Base-by-base conservation (phyloP, 2,797 vertebrate genomes). In the Notolabrus celidotus region DNA sequence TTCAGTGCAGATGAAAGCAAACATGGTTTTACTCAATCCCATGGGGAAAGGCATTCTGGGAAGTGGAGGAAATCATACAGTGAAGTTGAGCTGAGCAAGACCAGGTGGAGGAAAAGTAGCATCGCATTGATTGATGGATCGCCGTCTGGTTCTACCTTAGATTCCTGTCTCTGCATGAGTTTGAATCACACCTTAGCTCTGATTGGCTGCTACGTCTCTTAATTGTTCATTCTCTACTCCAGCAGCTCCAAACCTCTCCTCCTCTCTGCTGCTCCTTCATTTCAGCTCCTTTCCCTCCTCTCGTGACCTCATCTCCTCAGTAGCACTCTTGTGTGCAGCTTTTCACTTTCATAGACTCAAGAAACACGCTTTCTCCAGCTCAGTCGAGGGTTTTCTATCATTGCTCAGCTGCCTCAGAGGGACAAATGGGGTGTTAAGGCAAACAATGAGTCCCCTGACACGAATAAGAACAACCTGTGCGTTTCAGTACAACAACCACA, bases 361-460 rank as follows among this genome's bases (percentile, higher is more conserved):
- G 64, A 69, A 82, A 79, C 20, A 7, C 1, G 8, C 50, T 60
- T 36, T 42, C 74, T 43, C 43, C 74, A 60, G 71, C 70, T 80
- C 61, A 67, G 38, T 53, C 33, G 19, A 67, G 54, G 74, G 67
- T 63, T 83, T 79, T 51, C 74, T 67, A 56, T 76, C 53, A 63
- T 67, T 79, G 52, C 60, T 41, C 17, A 38, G 55, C 76, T 68
- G 72, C 74, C 45, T 61, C 9, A 8, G 72, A 62, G 76, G 79
- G 77, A 65, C 78, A 78, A 90, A 90, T 88, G 73, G 80, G 67
- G 83, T 91, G 88, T 89, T 80, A 90, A 91, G 73, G 67, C 86
- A 82, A 88, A 88, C 74, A 67, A 60, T 50, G 82, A 83, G 82
- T 87, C 88, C 84, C 86, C n/a, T n/a, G 83, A 61, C 68, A 64